Conservation (phyloP, 2,113 vertebrate genomes). For the Pantherophis guttatus region DNA sequence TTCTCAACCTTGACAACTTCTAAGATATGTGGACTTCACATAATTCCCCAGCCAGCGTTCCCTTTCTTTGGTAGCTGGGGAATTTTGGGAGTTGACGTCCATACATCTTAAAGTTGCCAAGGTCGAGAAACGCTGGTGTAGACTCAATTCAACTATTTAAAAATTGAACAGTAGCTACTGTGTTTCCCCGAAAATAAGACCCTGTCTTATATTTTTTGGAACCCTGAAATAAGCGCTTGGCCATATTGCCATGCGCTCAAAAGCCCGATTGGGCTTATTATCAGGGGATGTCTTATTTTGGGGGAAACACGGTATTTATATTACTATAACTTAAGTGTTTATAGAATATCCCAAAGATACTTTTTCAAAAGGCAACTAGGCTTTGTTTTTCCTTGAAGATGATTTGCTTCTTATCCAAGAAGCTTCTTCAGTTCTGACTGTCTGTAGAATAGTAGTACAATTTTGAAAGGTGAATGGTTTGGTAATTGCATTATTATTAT, state of each 20-base stretch:
- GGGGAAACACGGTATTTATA: neutral
- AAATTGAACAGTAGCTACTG: neutral
- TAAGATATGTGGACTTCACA: neutral
- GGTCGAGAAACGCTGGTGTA: neutral
- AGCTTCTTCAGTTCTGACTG: no score
- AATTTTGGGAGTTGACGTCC: neutral
- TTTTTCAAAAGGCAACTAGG: no score
- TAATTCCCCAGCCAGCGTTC: neutral
- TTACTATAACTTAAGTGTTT: neutral
- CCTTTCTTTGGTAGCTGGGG: neutral
- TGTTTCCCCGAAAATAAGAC: no score
- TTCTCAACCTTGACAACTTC: neutral
- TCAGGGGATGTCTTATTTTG: no score
- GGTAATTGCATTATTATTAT: neutral
- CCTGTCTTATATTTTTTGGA: no score
- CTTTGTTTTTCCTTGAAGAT: no score
- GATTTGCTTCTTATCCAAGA: no score
- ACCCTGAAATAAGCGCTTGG: no score
- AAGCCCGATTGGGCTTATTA: no score
- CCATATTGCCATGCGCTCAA: no score
- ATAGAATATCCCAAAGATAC: neutral
- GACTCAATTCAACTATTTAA: neutral
- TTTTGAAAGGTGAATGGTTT: neutral
- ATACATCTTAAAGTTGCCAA: neutral
- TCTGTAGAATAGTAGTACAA: neutral